Conservation (phyloP, 2,888 invertebrate genomes). For the Meteorus colon region DNA sequence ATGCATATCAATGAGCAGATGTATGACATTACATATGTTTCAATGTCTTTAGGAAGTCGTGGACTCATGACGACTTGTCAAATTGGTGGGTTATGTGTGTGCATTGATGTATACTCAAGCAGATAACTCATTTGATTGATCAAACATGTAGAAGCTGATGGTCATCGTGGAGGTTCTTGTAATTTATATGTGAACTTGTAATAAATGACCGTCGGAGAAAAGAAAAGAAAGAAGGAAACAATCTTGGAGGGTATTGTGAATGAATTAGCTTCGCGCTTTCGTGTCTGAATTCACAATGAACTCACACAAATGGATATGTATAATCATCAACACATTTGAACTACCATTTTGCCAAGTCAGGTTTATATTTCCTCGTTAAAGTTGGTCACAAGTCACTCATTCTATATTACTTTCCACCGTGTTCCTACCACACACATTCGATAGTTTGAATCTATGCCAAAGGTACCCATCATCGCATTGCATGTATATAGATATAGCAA, state of each 20-base stretch:
- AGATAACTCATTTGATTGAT: slow-evolving; percentile 12
- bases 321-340: slow-evolving; percentile 17
- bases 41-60: slow-evolving; percentile 15
- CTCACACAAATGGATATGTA: background rate
- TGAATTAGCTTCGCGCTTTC: slow-evolving; percentile 12
- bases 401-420: background rate
- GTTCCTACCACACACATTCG: background rate
- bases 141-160: slow-evolving; percentile 9
- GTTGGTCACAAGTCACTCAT: slow-evolving; percentile 16
- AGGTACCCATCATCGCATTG: slow-evolving; percentile 7
- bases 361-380: slow-evolving; percentile 1
- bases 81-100: background rate
- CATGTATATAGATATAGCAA: background rate
- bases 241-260: background rate
- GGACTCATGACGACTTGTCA: slow-evolving; percentile 16
- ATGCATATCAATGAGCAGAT: slow-evolving; percentile 24
- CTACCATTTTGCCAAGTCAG: slow-evolving; percentile 13
- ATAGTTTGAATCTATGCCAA: slow-evolving; percentile 17
- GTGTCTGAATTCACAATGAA: slow-evolving; percentile 16
- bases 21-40: background rate
- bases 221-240: background rate
- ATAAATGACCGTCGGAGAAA: background rate
- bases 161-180: background rate
- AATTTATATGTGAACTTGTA: background rate
- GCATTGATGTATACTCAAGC: background rate